Evolutionary conservation across 2,888 invertebrate genomes (phyloP).

Genomic region (Cephus runcator): DNA sequence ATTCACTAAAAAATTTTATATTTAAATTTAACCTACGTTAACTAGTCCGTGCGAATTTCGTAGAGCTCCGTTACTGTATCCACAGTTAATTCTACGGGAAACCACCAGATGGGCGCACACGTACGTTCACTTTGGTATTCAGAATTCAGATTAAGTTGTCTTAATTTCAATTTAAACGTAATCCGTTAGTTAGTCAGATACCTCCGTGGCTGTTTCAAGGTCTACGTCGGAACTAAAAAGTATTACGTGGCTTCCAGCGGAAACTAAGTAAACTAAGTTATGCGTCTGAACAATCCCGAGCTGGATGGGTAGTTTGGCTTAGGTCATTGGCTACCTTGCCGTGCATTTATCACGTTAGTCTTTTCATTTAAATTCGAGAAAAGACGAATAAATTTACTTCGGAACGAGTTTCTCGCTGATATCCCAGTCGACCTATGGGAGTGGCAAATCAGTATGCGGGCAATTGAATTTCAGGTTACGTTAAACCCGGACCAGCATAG

Average conservation of each 20-base stretch:
- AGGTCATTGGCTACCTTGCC: not conserved
- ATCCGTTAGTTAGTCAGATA: not conserved
- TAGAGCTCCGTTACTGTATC: not conserved
- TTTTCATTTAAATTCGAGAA: constrained; percentile 20
- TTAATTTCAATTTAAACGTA: not conserved
- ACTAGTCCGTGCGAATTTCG: not conserved
- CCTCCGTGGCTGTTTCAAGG: not conserved
- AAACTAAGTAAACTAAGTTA: not conserved
- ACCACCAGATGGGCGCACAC: not conserved
- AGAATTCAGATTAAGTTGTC: not conserved
- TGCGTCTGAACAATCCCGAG: not conserved
- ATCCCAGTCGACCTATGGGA: not conserved
- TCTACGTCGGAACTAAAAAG: not conserved
- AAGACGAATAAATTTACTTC: constrained; percentile 21
- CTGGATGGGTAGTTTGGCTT: not conserved
- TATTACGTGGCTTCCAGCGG: not conserved
- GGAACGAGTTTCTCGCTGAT: constrained; percentile 12
- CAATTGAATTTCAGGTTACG: not conserved
- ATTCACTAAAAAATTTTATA: too few species aligned
- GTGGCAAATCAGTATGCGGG: not conserved
- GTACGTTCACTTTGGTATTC: not conserved
- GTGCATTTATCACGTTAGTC: not conserved
- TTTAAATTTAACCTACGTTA: too few species aligned
- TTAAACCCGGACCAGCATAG: not conserved
- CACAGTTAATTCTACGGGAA: not conserved